Evolutionary conservation across 2,888 invertebrate genomes (phyloP).

Genomic region (Machimus atricapillus): DNA sequence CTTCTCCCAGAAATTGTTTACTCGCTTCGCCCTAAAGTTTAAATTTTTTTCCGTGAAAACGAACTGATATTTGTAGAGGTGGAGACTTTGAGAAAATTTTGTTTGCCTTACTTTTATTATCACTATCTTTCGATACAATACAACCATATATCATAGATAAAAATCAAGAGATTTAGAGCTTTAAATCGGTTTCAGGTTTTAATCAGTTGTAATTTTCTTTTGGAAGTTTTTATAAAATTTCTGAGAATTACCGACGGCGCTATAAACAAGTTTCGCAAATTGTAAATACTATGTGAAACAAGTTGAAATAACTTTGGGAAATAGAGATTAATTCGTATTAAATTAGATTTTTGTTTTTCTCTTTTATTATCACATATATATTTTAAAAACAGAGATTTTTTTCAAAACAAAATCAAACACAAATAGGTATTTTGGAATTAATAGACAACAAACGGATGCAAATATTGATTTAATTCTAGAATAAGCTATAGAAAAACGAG

Average conservation of each 20-base stretch:
- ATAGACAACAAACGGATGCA: neutral
- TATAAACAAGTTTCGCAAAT: neutral
- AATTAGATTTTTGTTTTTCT: neutral
- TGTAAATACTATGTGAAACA: neutral
- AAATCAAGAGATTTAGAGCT: neutral
- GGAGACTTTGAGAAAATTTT: neutral
- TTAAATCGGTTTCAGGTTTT: neutral
- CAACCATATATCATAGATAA: neutral
- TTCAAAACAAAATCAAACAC: neutral
- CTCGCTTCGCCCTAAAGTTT: neutral
- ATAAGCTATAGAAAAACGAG: neutral
- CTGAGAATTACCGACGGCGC: neutral
- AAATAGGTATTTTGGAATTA: neutral
- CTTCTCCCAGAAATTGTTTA: neutral
- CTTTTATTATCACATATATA: neutral
- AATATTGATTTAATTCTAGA: neutral
- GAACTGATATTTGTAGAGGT: neutral
- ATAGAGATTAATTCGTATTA: neutral
- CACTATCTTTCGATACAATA: neutral
- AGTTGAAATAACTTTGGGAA: neutral
- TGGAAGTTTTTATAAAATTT: neutral
- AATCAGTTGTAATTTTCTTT: neutral
- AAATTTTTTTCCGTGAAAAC: neutral
- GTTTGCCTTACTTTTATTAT: neutral
- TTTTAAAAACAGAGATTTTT: neutral